Conservation (phyloP, 2,113 vertebrate species). For the Nesoenas mayeri region DNA sequence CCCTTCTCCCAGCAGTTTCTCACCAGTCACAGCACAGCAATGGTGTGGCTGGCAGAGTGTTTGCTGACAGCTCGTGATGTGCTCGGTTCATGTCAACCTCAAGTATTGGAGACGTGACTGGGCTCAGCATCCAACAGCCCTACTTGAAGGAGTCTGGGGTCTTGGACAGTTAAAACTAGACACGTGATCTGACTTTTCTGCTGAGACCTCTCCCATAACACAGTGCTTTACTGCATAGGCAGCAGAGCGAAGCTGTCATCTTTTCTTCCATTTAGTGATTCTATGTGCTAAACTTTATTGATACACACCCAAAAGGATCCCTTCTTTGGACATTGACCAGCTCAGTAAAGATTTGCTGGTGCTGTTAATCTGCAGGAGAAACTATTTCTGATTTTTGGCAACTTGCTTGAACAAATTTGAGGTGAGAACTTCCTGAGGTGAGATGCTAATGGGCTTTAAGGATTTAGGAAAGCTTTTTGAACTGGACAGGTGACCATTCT, state of each 20-base stretch:
- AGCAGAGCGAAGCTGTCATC: not conserved
- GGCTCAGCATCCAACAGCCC: constrained; percentile 29
- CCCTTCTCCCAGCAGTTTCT: constrained; percentile 50
- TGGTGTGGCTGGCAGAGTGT: constrained; percentile 22
- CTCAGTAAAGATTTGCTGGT: not conserved
- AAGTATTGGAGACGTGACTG: not conserved
- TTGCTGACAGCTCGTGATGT: constrained; percentile 48
- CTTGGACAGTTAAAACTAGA: not conserved
- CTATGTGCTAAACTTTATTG: not conserved
- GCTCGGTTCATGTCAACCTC: not conserved
- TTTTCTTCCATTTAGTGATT: not conserved
- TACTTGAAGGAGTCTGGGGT: constrained; percentile 22
- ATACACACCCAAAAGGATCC: not conserved
- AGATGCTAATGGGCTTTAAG: not conserved
- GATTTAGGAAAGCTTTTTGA: not conserved
- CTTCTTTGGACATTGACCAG: not conserved
- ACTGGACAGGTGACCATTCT: not conserved
- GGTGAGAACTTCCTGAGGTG: not conserved
- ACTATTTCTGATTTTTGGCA: not conserved
- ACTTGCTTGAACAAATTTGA: not conserved
- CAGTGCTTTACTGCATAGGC: not conserved
- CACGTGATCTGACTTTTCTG: constrained; percentile 29
- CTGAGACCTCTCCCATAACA: constrained; percentile 34
- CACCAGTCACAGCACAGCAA: not conserved
- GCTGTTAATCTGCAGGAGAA: not conserved